Conservation (phyloP, 1,140 invertebrate genomes). For the Trinorchestia longiramus region DNA sequence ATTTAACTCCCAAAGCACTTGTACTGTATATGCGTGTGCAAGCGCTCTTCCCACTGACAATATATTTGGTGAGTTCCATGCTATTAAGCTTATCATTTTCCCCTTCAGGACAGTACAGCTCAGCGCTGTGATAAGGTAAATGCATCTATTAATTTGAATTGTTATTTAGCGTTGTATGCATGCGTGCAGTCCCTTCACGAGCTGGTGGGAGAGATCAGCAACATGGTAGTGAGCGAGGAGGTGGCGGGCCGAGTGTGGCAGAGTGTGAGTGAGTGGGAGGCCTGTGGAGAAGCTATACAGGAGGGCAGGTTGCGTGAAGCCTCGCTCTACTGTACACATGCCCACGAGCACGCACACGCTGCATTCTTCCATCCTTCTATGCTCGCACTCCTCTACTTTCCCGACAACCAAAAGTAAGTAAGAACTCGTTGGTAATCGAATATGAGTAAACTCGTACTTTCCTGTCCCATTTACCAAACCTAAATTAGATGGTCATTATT, state of each 20-base stretch:
- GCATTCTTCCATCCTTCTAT: slow-evolving; percentile 95
- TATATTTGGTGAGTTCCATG: too few relatives aligned
- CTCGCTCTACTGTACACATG: slow-evolving; percentile 76
- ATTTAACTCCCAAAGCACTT: too few relatives aligned
- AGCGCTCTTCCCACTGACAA: too few relatives aligned
- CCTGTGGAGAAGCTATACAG: slow-evolving; percentile 73
- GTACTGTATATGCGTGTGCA: too few relatives aligned
- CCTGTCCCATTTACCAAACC: not conserved
- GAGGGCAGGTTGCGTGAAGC: slow-evolving; percentile 75
- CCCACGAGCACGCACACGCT: slow-evolving; percentile 82
- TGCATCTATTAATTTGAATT: slow-evolving; percentile 41
- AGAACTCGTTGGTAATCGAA: not conserved
- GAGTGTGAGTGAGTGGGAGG: slow-evolving; percentile 77
- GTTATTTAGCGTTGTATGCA: slow-evolving; percentile 67
- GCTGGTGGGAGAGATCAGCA: slow-evolving; percentile 89
- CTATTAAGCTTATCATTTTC: not conserved
- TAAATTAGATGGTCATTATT: too few relatives aligned
- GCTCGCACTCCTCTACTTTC: slow-evolving; percentile 95
- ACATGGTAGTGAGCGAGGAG: slow-evolving; percentile 94
- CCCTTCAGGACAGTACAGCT: not conserved
- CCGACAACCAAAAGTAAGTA: slow-evolving; percentile 95
- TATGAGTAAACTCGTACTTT: not conserved
- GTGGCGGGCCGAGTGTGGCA: slow-evolving; percentile 82
- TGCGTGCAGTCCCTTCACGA: slow-evolving; percentile 79
- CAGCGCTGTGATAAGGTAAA: not conserved